Evolutionary conservation across 2,888 invertebrate species (phyloP).

Genomic region (Clostera curtula): DNA sequence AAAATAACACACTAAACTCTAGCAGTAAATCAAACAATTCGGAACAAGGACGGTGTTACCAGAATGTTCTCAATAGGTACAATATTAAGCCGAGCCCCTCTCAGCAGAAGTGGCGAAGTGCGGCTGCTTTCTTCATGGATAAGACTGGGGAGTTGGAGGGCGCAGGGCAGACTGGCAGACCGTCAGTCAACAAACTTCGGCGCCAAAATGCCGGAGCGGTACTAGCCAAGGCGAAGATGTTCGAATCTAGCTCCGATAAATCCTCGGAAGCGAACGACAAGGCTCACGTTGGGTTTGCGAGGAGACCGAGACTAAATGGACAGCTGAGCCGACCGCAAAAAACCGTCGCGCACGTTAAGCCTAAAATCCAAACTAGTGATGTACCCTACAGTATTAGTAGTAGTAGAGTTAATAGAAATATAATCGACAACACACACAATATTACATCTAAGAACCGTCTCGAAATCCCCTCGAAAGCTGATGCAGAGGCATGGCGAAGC

Average conservation of each 20-base stretch:
- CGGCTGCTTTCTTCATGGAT: constrained; percentile 71
- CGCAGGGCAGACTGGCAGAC: constrained; percentile 74
- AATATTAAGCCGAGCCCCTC: constrained; percentile 35
- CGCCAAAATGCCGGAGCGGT: constrained; percentile 88
- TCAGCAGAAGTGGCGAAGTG: constrained; percentile 67
- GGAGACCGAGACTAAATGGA: constrained; percentile 52
- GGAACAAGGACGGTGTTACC: constrained; percentile 34
- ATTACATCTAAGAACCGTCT: constrained; percentile 24
- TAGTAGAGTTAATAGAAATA: constrained; percentile 25
- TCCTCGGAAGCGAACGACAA: constrained; percentile 58
- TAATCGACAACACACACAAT: constrained; percentile 18
- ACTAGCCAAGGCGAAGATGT: constrained; percentile 84
- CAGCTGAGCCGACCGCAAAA: constrained; percentile 41
- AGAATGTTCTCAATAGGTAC: constrained; percentile 34
- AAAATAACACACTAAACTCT: constrained; percentile 42
- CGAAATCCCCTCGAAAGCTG: constrained; percentile 32
- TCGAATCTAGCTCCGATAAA: constrained; percentile 75
- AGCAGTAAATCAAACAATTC: constrained; percentile 38
- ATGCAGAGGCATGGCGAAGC: constrained; percentile 33
- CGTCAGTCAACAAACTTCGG: constrained; percentile 82
- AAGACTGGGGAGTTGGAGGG: constrained; percentile 62
- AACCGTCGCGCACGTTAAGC: constrained; percentile 37
- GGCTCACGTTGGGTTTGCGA: constrained; percentile 50
- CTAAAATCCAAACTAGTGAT: constrained; percentile 33
- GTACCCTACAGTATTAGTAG: constrained; percentile 27